phyloP scores from a whole-genome alignment of 2,797 vertebrate species.

The Liasis olivaceus region DNA sequence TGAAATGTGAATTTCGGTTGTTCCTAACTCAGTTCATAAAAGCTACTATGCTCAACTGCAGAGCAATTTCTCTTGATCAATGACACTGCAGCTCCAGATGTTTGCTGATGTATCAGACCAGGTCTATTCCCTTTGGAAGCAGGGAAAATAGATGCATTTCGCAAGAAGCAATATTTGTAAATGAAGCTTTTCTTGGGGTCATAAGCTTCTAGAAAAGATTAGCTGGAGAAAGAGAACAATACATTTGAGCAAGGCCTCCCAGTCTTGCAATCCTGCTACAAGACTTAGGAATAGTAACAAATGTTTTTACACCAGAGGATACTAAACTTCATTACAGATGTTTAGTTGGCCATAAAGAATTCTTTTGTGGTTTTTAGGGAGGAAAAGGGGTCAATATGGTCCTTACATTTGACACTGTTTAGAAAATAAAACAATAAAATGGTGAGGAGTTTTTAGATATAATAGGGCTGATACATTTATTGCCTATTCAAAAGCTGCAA shows the following conservation, averaged over 20 bases:
- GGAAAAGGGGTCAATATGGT: constrained; percentile 37
- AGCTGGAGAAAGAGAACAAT: background rate
- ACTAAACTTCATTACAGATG: constrained; percentile 55
- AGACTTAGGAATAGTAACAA: constrained; percentile 27
- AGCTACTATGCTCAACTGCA: background rate
- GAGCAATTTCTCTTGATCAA: background rate
- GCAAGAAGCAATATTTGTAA: constrained; percentile 52
- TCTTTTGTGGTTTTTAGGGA: constrained; percentile 24
- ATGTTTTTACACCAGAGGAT: constrained; percentile 3
- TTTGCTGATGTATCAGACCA: background rate
- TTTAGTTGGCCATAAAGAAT: constrained; percentile 52
- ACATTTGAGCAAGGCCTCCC: background rate
- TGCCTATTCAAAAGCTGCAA: constrained; percentile 56
- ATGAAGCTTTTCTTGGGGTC: constrained; percentile 39
- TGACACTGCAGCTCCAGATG: constrained; percentile 2
- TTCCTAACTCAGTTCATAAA: background rate
- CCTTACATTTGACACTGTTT: constrained; percentile 58
- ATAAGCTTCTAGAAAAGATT: background rate
- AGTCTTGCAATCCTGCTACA: constrained; percentile 21
- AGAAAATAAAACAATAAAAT: constrained; percentile 63
- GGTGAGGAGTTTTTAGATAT: constrained; percentile 39
- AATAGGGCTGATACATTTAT: constrained; percentile 62
- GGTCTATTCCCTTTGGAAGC: background rate
- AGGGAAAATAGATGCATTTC: constrained; percentile 37
- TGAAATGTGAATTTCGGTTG: background rate